These are phyloP conservation scores for Oscheius sp. DNA, from an alignment of 2,888 invertebrate species.

Conservation along the genomic window DNA sequence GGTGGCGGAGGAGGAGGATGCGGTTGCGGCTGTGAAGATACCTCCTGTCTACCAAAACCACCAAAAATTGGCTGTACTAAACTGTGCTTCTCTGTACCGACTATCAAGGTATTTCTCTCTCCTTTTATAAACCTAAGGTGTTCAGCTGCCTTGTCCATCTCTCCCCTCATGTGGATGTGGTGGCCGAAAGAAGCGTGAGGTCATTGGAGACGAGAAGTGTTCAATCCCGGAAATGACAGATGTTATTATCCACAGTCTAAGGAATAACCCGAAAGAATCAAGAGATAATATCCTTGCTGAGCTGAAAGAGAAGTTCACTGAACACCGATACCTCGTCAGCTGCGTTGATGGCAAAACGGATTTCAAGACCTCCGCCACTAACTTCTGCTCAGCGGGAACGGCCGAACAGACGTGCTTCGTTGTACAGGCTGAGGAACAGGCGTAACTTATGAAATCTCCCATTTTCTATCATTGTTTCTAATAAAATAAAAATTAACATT, in stretches of 20 bases:
- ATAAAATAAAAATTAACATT: neutral
- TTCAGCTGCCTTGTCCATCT: conserved; percentile 24
- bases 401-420: conserved; percentile 51
- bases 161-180: conserved; percentile 35
- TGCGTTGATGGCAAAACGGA: conserved; percentile 47
- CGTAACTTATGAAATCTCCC: neutral
- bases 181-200: conserved; percentile 49
- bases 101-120: conserved; percentile 12
- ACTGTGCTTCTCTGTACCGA: conserved; percentile 32
- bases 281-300: conserved; percentile 48
- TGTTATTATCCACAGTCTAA: conserved; percentile 46
- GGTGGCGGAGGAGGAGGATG: conserved; percentile 13
- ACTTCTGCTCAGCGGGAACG: conserved; percentile 48
- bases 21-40: conserved; percentile 8
- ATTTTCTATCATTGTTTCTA: neutral
- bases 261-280: conserved; percentile 46
- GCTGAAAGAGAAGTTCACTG: conserved; percentile 46
- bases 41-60: conserved; percentile 12
- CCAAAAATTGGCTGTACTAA: conserved; percentile 16
- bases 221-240: conserved; percentile 50
- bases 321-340: conserved; percentile 46
- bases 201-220: conserved; percentile 44
- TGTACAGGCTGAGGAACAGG: conserved; percentile 36
- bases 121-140: neutral
- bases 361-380: conserved; percentile 43